These are phyloP conservation scores for Cyprinodon variegatus DNA, from an alignment of 2,113 vertebrate species.

Conservation along the genomic window DNA sequence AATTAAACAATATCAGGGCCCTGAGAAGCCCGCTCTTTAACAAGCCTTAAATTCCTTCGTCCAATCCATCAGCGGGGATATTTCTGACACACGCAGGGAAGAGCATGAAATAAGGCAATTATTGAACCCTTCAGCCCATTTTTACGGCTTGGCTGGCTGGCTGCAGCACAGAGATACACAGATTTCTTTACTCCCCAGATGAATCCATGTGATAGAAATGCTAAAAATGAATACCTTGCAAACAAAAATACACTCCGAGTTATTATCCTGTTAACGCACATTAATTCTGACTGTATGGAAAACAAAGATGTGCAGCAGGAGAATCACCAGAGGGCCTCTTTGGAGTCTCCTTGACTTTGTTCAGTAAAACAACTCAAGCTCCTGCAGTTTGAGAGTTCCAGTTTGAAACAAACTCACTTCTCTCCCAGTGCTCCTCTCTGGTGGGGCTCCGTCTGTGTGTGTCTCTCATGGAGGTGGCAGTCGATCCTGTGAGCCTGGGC, in stretches of 20 bases:
- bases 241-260: slow-evolving; percentile 25
- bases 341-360: slow-evolving; percentile 35
- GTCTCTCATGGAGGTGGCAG: slow-evolving; percentile 57
- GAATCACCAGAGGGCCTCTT: background rate
- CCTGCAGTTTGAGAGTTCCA: slow-evolving; percentile 14
- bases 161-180: slow-evolving; percentile 30
- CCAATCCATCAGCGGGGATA: slow-evolving; percentile 80
- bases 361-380: slow-evolving; percentile 6
- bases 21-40: slow-evolving; percentile 77
- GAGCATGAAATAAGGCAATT: slow-evolving; percentile 87
- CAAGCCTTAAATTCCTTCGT: slow-evolving; percentile 78
- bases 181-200: slow-evolving; percentile 40
- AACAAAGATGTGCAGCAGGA: background rate
- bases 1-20: slow-evolving; percentile 83
- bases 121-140: slow-evolving; percentile 82
- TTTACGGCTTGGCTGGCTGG: slow-evolving; percentile 64
- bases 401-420: background rate
- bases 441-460: slow-evolving; percentile 27
- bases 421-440: slow-evolving; percentile 18
- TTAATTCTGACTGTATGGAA: slow-evolving; percentile 1
- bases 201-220: slow-evolving; percentile 46
- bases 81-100: slow-evolving; percentile 81
- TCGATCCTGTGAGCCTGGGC: slow-evolving; percentile 73
- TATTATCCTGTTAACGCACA: slow-evolving; percentile 3
- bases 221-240: slow-evolving; percentile 29